A percentile compares a stretch with the other conserved stretches of the same genome.
Conservation (phyloP, 2,113 vertebrate genomes). For the Anoplopoma fimbria region DNA sequence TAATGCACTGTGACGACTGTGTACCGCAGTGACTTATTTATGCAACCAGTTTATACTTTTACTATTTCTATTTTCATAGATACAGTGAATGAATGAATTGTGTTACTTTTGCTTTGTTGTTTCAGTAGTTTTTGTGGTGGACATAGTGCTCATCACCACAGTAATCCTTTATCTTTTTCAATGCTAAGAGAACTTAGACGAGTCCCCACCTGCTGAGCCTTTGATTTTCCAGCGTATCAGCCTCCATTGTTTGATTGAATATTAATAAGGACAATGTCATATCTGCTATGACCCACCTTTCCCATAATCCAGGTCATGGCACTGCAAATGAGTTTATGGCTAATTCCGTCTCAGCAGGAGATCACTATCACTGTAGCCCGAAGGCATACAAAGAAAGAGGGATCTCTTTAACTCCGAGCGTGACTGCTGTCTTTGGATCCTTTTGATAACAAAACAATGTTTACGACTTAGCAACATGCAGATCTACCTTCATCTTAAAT, state of each 20-base stretch:
- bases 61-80: background rate
- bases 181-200: slow-evolving; percentile 55
- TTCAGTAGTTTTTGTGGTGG: background rate
- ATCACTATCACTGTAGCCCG: slow-evolving; percentile 74
- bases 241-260: slow-evolving; percentile 79
- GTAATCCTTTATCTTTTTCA: slow-evolving; percentile 65
- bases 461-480: slow-evolving; percentile 29
- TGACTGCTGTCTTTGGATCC: slow-evolving; percentile 53
- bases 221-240: slow-evolving; percentile 68
- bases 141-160: slow-evolving; percentile 40
- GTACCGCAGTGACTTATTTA: background rate
- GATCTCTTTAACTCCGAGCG: slow-evolving; percentile 45
- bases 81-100: background rate
- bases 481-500: slow-evolving; percentile 4
- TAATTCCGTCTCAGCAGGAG: slow-evolving; percentile 80
- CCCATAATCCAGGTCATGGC: slow-evolving; percentile 74
- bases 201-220: slow-evolving; percentile 76
- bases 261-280: slow-evolving; percentile 76
- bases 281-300: slow-evolving; percentile 79
- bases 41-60: background rate
- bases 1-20: background rate
- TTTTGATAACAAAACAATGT: slow-evolving; percentile 53
- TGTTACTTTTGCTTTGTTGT: background rate
- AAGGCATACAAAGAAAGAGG: slow-evolving; percentile 61
- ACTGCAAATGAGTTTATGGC: slow-evolving; percentile 76